These are phyloP conservation scores for Leucoma salicis DNA, from an alignment of 2,888 invertebrate species.

Conservation along the genomic window DNA sequence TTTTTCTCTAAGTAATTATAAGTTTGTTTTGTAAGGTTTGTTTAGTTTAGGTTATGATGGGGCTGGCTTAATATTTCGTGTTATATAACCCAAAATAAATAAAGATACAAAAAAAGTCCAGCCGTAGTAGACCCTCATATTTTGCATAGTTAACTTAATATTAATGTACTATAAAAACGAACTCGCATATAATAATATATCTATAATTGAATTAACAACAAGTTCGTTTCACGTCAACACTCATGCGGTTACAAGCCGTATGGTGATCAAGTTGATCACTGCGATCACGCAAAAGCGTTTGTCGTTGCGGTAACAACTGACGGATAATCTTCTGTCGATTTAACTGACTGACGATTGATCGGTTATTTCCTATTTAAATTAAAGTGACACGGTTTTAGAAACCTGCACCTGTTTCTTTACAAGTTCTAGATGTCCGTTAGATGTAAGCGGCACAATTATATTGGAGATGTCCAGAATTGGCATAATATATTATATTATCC, in stretches of 20 bases:
- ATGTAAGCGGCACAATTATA: no score
- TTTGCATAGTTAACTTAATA: neutral
- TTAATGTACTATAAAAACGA: neutral
- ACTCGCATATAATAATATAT: neutral
- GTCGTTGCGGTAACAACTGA: constrained; percentile 28
- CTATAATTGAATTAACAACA: constrained; percentile 20
- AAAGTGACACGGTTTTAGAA: constrained; percentile 7
- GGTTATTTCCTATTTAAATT: constrained; percentile 30
- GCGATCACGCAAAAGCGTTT: constrained; percentile 24
- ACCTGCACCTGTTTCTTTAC: neutral
- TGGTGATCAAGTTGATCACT: constrained; percentile 6
- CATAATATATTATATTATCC: no score
- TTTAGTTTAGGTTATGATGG: no score
- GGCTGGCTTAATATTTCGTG: no score
- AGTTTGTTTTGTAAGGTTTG: no score
- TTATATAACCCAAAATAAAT: neutral
- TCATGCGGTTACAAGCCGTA: constrained; percentile 19
- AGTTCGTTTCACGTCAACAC: constrained; percentile 9
- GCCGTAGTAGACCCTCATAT: neutral
- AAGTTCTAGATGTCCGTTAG: no score
- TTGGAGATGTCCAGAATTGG: no score
- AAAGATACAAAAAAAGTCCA: neutral
- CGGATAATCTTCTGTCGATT: constrained; percentile 15
- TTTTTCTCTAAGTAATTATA: no score
- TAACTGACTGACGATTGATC: constrained; percentile 23